Conservation (phyloP, 2,113 vertebrate species). For the Sylvilagus bachmani region DNA sequence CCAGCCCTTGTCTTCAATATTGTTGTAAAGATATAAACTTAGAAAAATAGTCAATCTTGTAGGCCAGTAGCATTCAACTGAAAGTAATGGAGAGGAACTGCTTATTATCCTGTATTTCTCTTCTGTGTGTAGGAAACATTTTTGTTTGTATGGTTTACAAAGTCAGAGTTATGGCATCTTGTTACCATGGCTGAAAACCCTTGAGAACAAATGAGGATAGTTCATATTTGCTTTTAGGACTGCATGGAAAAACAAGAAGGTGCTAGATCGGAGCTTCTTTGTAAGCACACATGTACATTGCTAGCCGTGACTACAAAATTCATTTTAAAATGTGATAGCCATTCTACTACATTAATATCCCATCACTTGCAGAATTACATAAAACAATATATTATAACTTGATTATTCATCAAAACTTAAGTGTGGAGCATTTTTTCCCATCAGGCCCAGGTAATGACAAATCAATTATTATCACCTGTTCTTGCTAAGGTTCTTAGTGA, state of each 20-base stretch:
- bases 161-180: constrained; percentile 17
- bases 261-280: not conserved
- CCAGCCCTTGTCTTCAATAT: not conserved
- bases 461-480: not conserved
- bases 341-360: constrained; percentile 4
- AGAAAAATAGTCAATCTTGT: constrained; percentile 11
- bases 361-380: constrained; percentile 9
- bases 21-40: constrained; percentile 60
- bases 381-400: not conserved
- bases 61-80: not conserved
- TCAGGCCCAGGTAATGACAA: not conserved
- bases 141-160: constrained; percentile 40
- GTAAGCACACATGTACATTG: not conserved
- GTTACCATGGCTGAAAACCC: constrained; percentile 38
- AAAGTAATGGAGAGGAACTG: constrained; percentile 24
- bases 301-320: not conserved
- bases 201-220: not conserved
- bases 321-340: not conserved
- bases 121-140: constrained; percentile 28
- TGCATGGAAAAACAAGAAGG: not conserved
- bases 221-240: constrained; percentile 12
- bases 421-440: constrained; percentile 3
- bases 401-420: not conserved
- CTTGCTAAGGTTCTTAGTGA: not conserved
- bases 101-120: not conserved